Percentiles rank a stretch among this genome's conserved stretches.
These are phyloP conservation scores for Myiozetetes cayanensis DNA, from an alignment of 2,113 vertebrate species.

Conservation along the genomic window DNA sequence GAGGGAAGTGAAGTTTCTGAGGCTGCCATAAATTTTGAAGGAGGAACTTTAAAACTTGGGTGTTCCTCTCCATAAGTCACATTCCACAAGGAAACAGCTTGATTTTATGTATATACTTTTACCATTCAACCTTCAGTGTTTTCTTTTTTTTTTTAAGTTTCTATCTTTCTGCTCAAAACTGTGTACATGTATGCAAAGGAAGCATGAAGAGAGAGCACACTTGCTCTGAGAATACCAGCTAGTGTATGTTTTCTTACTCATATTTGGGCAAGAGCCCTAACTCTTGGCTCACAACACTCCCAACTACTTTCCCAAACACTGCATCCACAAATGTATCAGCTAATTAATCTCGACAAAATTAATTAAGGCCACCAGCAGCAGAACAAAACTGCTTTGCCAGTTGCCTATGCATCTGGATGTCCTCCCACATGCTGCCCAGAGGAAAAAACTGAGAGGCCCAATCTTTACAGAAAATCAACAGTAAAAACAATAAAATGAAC, in stretches of 20 bases:
- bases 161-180: constrained; percentile 46
- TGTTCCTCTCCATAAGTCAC: constrained; percentile 65
- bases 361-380: constrained; percentile 17
- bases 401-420: background rate
- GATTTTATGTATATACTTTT: constrained; percentile 67
- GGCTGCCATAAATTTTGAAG: constrained; percentile 69
- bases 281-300: background rate
- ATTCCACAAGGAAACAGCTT: constrained; percentile 69
- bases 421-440: background rate
- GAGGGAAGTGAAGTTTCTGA: constrained; percentile 39
- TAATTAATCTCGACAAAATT: constrained; percentile 50
- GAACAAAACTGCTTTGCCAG: background rate
- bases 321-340: constrained; percentile 1
- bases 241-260: background rate
- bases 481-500: background rate
- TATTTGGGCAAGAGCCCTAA: background rate
- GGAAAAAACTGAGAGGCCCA: constrained; percentile 19
- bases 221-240: background rate
- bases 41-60: constrained; percentile 77
- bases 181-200: background rate
- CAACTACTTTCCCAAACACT: background rate
- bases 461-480: constrained; percentile 33
- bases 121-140: constrained; percentile 57
- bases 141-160: constrained; percentile 38
- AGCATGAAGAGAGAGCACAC: background rate